Base-by-base conservation (phyloP, 2,888 invertebrate species). In the Cyclophora albipunctata region DNA sequence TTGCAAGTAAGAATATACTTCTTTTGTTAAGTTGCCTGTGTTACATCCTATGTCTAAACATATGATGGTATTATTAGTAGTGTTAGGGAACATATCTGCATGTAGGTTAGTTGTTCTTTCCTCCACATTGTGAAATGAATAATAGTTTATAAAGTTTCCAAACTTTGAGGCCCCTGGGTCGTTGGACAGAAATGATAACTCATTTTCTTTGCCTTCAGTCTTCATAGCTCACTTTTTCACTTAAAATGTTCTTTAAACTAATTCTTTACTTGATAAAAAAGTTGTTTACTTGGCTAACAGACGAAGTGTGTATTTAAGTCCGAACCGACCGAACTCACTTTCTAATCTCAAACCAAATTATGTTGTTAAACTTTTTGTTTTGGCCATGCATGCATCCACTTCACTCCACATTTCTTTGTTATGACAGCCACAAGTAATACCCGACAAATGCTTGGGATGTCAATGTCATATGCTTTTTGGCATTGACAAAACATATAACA, bases 61-160 rank as follows among this genome's bases (percentile, higher is more conserved):
- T 33, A 91, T 51, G 54, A 91, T 58, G 47, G 66, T 61, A 47
- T 73, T 62, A 7, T 58, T 49, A 35, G 55, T 40, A 34, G 55
- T 52, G 34, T 42, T 44, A 41, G 79, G 75, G 58, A 88, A 85
- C 85, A 88, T 88, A 42, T 64, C 50, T 47, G 67, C 53, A 52
- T 78, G 60, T 58, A 96, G 82, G 62, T 93, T 85, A 47, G 89
- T 82, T 45, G 93, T 86, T 67, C 96, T 91, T 60, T 92, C 91
- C 52, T 90, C 86, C 34, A 93, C 91, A 49, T 93, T 91, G 80
- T 96, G 93, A 70, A 96, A 96, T 59, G 93, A 87, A 73, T 96
- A 96, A 73, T 96, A 96, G 81, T 96, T 96, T 53, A 95, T 95
- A 66, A 96, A 96, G 81, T 96, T 96, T 48, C 96, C 96, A 85